Evolutionary conservation across 30 jellyfish, hydroid and myxozoan species (phyloP).

Genomic region (Haliclystus octoradiatus): DNA sequence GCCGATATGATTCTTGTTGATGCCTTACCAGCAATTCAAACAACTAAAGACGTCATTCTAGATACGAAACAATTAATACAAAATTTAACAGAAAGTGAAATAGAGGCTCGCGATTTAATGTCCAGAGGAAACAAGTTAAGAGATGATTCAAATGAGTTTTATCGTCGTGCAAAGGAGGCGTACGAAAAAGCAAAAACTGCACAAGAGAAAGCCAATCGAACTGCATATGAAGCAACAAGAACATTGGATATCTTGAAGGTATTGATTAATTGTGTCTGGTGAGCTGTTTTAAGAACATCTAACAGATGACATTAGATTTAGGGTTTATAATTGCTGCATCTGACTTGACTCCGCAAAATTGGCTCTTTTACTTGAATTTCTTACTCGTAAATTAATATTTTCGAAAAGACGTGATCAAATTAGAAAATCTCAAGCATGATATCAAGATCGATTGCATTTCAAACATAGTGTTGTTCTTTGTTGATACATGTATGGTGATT

Average conservation of each 20-base stretch:
- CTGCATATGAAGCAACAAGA: conserved; percentile 82
- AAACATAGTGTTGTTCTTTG: no score
- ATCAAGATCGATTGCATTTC: no score
- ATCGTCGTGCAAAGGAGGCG: conserved; percentile 55
- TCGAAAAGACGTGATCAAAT: no score
- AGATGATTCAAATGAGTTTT: conserved; percentile 27
- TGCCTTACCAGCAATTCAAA: conserved; percentile 34
- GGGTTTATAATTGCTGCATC: no score
- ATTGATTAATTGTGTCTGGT: no score
- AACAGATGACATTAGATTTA: no score
- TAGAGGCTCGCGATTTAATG: conserved; percentile 72
- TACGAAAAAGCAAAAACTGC: conserved; percentile 72
- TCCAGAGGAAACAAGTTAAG: conserved; percentile 31
- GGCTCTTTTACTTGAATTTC: no score
- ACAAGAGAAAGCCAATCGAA: conserved; percentile 64
- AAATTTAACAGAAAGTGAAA: conserved; percentile 28
- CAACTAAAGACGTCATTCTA: conserved; percentile 19
- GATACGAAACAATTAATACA: conserved; percentile 35
- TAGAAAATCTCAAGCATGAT: no score
- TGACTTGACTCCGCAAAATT: no score
- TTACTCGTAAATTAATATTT: no score
- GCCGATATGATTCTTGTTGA: conserved; percentile 25
- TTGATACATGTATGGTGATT: no score
- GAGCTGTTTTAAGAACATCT: no score
- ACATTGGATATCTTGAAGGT: conserved; percentile 67